A percentile compares a stretch with the other conserved stretches of the same genome.
These are phyloP conservation scores for Perccottus glenii DNA, from an alignment of 2,113 vertebrate species.

Conservation along the genomic window DNA sequence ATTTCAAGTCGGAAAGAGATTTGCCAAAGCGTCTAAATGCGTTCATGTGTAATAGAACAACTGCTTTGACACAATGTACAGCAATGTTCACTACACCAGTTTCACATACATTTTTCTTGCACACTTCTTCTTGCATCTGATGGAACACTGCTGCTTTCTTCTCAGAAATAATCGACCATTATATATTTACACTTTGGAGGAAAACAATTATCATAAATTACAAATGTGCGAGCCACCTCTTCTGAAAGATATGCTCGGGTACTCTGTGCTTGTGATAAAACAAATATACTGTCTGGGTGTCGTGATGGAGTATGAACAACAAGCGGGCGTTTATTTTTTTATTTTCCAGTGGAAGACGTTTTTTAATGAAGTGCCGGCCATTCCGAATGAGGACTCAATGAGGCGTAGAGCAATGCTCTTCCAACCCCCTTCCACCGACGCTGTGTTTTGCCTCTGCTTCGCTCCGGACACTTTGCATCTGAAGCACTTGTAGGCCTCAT, in stretches of 20 bases:
- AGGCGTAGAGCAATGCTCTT: constrained; percentile 64
- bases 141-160: constrained; percentile 18
- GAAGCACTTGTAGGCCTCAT: constrained; percentile 47
- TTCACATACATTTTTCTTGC: background rate
- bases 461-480: constrained; percentile 30
- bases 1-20: background rate
- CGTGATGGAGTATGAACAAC: constrained; percentile 58
- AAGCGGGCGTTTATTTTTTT: constrained; percentile 18
- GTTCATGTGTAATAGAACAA: constrained; percentile 42
- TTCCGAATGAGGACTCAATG: constrained; percentile 66
- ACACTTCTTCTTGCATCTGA: constrained; percentile 38
- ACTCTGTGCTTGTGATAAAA: constrained; percentile 52
- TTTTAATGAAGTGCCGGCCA: constrained; percentile 65
- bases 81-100: constrained; percentile 2
- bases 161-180: constrained; percentile 44
- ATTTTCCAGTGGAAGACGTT: constrained; percentile 25
- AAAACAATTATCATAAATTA: constrained; percentile 72
- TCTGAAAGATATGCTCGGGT: constrained; percentile 13
- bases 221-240: constrained; percentile 34
- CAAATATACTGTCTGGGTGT: constrained; percentile 37
- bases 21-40: background rate
- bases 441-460: constrained; percentile 31
- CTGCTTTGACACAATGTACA: constrained; percentile 37
- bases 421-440: constrained; percentile 29
- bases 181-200: constrained; percentile 53